Percentiles rank a stretch among this genome's conserved stretches.
Evolutionary conservation across 2,797 vertebrate species (phyloP).

Genomic region (Neostethus bicornis): DNA sequence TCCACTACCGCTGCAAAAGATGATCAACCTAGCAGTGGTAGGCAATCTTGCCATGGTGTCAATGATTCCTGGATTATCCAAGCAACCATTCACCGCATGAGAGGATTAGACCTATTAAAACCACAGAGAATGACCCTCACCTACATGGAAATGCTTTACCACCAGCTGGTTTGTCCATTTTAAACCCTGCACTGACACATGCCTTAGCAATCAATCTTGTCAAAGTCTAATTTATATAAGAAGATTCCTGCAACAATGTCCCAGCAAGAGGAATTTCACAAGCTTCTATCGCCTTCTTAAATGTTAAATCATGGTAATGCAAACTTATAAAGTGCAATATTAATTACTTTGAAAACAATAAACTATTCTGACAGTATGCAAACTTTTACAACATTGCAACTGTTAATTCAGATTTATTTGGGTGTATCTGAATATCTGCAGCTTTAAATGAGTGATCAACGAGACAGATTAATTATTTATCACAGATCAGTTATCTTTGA

Average conservation of each 20-base stretch:
- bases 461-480: no score
- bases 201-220: not conserved
- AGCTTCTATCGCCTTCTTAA: not conserved
- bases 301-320: not conserved
- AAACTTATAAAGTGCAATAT: not conserved
- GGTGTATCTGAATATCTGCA: constrained; percentile 1
- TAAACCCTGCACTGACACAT: constrained; percentile 13
- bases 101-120: constrained; percentile 43
- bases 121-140: constrained; percentile 34
- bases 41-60: constrained; percentile 21
- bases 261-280: not conserved
- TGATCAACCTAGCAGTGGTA: not conserved
- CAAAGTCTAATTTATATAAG: not conserved
- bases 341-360: not conserved
- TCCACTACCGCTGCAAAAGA: not conserved
- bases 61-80: constrained; percentile 52
- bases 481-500: no score
- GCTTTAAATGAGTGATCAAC: not conserved
- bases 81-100: constrained; percentile 30
- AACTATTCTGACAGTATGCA: not conserved
- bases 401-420: not conserved
- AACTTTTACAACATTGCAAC: no score
- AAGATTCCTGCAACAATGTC: not conserved
- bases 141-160: constrained; percentile 11
- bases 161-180: constrained; percentile 13